Conservation (phyloP, 2,113 vertebrate genomes). For the Gymnobelideus leadbeateri region DNA sequence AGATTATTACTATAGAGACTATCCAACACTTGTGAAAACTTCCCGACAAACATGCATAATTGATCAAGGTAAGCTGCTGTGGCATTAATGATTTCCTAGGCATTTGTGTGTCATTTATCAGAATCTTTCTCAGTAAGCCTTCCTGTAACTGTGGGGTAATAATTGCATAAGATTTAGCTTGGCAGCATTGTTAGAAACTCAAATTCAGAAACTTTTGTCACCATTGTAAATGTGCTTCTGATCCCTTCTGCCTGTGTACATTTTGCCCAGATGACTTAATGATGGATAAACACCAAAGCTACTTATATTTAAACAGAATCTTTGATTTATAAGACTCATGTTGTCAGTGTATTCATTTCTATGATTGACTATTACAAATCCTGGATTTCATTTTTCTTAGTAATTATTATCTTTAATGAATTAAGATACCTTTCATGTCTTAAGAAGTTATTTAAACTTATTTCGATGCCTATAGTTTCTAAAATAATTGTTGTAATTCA, state of each 20-base stretch:
- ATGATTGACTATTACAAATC: background rate
- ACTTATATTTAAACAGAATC: background rate
- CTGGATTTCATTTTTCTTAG: background rate
- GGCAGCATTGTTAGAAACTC: background rate
- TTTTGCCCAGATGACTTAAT: background rate
- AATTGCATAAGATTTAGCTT: background rate
- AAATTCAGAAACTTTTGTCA: background rate
- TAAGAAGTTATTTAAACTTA: background rate
- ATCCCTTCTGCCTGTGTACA: background rate
- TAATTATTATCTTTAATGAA: background rate
- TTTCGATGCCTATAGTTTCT: background rate
- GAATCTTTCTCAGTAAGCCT: background rate
- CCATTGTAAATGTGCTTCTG: background rate
- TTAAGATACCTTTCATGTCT: background rate
- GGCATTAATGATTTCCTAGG: background rate
- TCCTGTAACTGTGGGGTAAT: background rate
- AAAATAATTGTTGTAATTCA: background rate
- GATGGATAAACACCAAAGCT: background rate
- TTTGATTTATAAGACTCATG: background rate
- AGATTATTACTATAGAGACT: constrained; percentile 97
- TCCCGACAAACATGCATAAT: constrained; percentile 90
- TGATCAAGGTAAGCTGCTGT: constrained; percentile 89
- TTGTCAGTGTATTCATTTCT: background rate
- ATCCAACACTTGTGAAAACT: constrained; percentile 91
- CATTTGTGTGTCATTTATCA: constrained; percentile 4